Evolutionary conservation across 2,888 invertebrate genomes (phyloP), one percentile per base, ranked within the genome.

Genomic region (Incurvaria masculella): DNA sequence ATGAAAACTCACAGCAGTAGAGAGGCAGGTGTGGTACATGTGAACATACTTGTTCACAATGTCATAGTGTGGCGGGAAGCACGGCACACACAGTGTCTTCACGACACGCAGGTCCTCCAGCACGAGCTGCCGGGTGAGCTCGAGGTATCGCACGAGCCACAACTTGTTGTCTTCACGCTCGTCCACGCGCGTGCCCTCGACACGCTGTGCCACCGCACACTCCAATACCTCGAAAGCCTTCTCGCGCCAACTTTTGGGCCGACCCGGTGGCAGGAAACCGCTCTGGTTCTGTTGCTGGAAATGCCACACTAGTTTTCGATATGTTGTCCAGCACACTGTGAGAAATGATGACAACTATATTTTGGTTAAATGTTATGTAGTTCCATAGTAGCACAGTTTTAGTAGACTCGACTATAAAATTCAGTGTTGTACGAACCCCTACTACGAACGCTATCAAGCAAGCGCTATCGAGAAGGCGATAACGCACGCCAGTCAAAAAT

Each of bases 111-210:
- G 72, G 69, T 97, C 97, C 64, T 97, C 95, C 5, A 96, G 69
- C 58, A 97, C 91, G 8, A 95, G 80, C 61, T 91, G 90, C 38
- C 97, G 80, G 0, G 90, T 90, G 39, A 90, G 76, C 72, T 99
- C 98, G 47, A 99, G 75, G 68, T 98, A 96, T 20, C 93, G 80
- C 3, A 97, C 96, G 14, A 99, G 80, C 98, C 98, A 99, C 74
- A 95, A 86, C 69, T 97, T 97, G 68, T 96, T 92, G 57, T 90
- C 89, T 18, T 83, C 83, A 20, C 97, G 79, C 61, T 96, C 96
- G 59, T 97, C 97, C 4, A 97, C 85, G 56, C 97, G 93, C 5
- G 94, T 97, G 0, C 97, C 97, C 71, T 97, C 97, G 47, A 98
- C 91, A 49, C 94, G 83, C 51, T 89, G 88, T 0, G 85, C 85